Conservation (phyloP, 2,113 vertebrate genomes). For the Rutilus rutilus region DNA sequence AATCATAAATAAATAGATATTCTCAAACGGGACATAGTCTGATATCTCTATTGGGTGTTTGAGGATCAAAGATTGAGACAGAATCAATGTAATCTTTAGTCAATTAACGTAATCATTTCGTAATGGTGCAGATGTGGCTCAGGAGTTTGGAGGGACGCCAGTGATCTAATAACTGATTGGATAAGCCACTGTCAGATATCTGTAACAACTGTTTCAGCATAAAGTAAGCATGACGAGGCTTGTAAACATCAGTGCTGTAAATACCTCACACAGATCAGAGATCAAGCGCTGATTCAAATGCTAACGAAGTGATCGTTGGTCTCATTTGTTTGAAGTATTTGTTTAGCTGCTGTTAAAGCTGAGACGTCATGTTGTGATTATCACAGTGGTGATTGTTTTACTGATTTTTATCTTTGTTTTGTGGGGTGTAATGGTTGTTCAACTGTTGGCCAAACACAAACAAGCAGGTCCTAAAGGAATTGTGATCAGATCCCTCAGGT, state of each 20-base stretch:
- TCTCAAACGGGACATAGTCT: no score
- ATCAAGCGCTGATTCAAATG: constrained; percentile 14
- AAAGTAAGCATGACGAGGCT: not conserved
- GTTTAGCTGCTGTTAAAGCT: not conserved
- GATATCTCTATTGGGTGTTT: not conserved
- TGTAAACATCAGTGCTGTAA: constrained; percentile 1
- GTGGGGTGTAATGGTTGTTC: not conserved
- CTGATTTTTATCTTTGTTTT: not conserved
- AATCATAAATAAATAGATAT: no score
- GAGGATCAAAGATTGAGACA: not conserved
- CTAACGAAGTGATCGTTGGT: not conserved
- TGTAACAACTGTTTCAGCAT: not conserved
- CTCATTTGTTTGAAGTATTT: not conserved
- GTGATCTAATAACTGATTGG: not conserved
- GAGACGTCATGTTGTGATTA: not conserved
- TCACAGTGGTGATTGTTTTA: not conserved
- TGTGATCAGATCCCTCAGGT: not conserved
- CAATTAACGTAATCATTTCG: not conserved
- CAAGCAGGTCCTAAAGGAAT: not conserved
- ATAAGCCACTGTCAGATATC: not conserved
- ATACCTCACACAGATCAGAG: not conserved
- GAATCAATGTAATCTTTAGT: not conserved
- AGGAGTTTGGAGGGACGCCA: not conserved
- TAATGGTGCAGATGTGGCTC: not conserved
- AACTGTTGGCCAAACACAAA: constrained; percentile 1